Percentiles rank a stretch among this genome's conserved stretches.
Evolutionary conservation across 1,140 invertebrate species (phyloP).

Genomic region (Pseudobourletiella spinata): DNA sequence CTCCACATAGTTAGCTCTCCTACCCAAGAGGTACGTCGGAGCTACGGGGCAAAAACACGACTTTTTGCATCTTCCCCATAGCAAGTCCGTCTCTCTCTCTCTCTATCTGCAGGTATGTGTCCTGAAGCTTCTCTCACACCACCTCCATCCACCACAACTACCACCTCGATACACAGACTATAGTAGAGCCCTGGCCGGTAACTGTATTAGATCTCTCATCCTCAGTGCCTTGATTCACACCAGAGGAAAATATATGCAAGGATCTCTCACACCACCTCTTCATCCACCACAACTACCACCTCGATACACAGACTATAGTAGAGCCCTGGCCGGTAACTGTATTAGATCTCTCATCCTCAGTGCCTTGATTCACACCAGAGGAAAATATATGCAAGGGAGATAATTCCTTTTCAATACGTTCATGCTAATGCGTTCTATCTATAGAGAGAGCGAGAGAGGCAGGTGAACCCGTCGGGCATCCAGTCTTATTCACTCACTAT

Average conservation of each 20-base stretch:
- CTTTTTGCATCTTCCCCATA: neutral
- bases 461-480: too few species aligned
- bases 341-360: neutral
- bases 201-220: neutral
- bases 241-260: neutral
- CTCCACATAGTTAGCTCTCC: conserved; percentile 5
- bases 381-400: neutral
- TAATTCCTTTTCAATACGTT: too few species aligned
- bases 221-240: neutral
- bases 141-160: neutral
- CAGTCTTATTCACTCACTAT: too few species aligned
- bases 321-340: neutral
- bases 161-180: neutral
- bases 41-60: neutral
- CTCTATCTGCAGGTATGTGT: conserved; percentile 21
- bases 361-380: neutral
- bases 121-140: conserved; percentile 5
- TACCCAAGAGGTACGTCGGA: too few species aligned
- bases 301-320: neutral
- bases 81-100: neutral
- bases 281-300: neutral
- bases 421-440: too few species aligned
- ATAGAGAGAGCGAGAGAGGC: too few species aligned
- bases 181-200: neutral
- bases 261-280: neutral